Conservation (phyloP, 2,797 vertebrate species). For the Oreonectes daqikongensis region DNA sequence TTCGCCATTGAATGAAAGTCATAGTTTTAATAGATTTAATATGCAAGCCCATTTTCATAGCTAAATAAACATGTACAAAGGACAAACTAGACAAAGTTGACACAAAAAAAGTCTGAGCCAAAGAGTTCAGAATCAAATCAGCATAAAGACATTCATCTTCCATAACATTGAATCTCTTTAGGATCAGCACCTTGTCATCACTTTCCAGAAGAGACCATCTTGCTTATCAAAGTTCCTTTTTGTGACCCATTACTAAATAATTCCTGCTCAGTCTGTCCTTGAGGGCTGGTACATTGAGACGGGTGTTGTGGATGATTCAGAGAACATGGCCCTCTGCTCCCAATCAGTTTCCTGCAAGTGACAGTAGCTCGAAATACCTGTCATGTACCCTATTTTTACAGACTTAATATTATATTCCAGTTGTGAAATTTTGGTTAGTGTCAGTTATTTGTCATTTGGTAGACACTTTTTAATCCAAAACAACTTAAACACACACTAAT, state of each 20-base stretch:
- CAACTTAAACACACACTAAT: constrained; percentile 2
- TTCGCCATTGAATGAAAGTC: neutral
- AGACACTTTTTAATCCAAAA: neutral
- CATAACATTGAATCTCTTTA: neutral
- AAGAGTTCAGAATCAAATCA: neutral
- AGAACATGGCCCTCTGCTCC: neutral
- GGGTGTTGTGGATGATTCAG: constrained; percentile 4
- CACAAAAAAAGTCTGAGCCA: neutral
- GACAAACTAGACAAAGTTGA: too few species aligned
- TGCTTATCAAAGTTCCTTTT: neutral
- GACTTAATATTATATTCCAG: neutral
- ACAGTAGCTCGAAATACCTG: neutral
- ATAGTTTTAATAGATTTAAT: neutral
- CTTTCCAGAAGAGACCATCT: neutral
- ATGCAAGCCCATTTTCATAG: too few species aligned
- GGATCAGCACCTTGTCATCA: neutral
- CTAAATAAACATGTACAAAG: too few species aligned
- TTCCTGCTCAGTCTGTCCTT: constrained; percentile 15
- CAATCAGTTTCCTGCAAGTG: neutral
- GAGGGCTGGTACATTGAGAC: constrained; percentile 6
- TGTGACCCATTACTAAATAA: constrained; percentile 11
- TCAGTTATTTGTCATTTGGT: constrained; percentile 4
- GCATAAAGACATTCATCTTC: neutral
- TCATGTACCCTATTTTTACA: constrained; percentile 2
- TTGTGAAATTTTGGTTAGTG: neutral